These are phyloP conservation scores for Montipora capitata DNA, from an alignment of 92 coral and sea anemone genomes.

Conservation along the genomic window DNA sequence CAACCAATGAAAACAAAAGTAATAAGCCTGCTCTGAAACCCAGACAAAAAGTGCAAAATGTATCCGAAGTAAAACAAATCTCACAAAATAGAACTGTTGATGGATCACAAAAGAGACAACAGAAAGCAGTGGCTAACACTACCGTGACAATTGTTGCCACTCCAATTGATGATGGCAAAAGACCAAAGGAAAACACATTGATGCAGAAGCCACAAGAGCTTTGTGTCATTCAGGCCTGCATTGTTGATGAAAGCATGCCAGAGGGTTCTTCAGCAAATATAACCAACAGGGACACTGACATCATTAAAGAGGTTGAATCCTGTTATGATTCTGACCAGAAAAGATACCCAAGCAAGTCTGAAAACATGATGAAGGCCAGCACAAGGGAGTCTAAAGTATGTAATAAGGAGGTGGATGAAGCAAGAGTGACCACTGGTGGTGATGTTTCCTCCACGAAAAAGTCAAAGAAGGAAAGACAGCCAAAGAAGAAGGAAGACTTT, in stretches of 20 bases:
- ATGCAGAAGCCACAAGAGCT: constrained; percentile 15
- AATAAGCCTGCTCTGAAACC: constrained; percentile 73
- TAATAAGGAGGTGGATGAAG: not conserved
- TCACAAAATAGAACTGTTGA: not conserved
- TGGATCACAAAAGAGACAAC: constrained; percentile 40
- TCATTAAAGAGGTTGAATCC: constrained; percentile 63
- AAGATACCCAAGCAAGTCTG: constrained; percentile 14
- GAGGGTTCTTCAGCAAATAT: constrained; percentile 11
- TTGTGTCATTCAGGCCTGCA: constrained; percentile 65
- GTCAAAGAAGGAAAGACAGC: constrained; percentile 35
- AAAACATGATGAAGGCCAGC: not conserved
- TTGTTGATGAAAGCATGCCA: constrained; percentile 27
- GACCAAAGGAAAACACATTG: constrained; percentile 8
- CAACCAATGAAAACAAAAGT: constrained; percentile 5
- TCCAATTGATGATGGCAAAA: constrained; percentile 17
- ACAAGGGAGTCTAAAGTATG: not conserved
- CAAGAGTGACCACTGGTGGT: constrained; percentile 34
- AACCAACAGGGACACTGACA: constrained; percentile 42
- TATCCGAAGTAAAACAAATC: constrained; percentile 3
- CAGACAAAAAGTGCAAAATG: constrained; percentile 41
- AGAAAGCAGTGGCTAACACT: constrained; percentile 20
- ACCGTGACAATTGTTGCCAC: constrained; percentile 38
- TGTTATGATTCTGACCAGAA: constrained; percentile 10
- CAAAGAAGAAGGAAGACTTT: constrained; percentile 35
- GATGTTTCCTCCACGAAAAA: constrained; percentile 33